Conservation (phyloP, 2,797 vertebrate genomes). For the Syncerus caffer region DNA sequence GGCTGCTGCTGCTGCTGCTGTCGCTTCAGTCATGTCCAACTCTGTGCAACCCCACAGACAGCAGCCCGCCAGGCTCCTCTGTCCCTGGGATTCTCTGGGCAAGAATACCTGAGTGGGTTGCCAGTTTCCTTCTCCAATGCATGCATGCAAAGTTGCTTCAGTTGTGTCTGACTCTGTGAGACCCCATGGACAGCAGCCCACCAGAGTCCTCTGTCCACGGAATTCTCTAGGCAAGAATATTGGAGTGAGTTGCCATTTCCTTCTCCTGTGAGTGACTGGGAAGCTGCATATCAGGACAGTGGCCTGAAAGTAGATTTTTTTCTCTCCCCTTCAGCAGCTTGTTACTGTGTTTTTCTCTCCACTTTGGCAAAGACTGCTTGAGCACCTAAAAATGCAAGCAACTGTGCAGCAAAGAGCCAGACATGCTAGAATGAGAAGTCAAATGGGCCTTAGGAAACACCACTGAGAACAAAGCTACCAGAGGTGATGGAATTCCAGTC, state of each 20-base stretch:
- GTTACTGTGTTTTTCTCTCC: neutral
- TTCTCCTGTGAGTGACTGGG: neutral
- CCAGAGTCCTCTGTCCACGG: neutral
- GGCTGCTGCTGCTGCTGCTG: neutral
- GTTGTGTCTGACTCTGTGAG: neutral
- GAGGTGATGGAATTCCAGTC: neutral
- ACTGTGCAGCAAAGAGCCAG: neutral
- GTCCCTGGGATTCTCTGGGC: neutral
- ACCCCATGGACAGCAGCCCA: neutral
- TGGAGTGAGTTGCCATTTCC: neutral
- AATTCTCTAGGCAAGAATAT: neutral
- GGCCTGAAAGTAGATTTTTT: neutral
- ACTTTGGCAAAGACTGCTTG: neutral
- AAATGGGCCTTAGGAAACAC: neutral
- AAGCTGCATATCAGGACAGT: neutral
- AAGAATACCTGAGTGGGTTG: neutral
- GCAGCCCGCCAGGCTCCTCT: neutral
- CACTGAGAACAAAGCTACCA: neutral
- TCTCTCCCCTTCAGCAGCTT: neutral
- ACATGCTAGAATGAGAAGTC: neutral
- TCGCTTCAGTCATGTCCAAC: neutral
- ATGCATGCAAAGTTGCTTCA: neutral
- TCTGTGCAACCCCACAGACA: fast-evolving
- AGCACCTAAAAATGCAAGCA: neutral
- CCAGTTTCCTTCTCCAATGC: neutral